These are phyloP conservation scores for Lingula anatina DNA, from an alignment of 2,888 invertebrate species.

Conservation along the genomic window DNA sequence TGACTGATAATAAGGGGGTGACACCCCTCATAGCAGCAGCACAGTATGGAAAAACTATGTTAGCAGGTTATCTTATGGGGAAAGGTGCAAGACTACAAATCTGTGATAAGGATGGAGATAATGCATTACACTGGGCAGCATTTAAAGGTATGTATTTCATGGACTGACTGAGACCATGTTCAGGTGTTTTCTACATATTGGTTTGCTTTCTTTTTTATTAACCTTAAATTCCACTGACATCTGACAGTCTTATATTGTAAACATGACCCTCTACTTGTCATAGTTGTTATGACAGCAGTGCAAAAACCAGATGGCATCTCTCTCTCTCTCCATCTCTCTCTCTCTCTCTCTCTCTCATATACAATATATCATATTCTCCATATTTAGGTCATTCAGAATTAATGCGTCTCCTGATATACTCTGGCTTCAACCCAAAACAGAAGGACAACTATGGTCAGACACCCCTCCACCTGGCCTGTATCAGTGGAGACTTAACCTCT, in stretches of 20 bases:
- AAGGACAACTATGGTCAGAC: constrained; percentile 90
- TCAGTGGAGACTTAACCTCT: constrained; percentile 81
- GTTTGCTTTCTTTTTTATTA: too few species aligned
- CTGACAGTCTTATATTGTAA: not conserved
- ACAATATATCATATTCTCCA: too few species aligned
- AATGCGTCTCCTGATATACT: constrained; percentile 81
- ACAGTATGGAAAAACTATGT: constrained; percentile 87
- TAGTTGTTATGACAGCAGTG: not conserved
- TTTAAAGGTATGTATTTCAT: constrained; percentile 66
- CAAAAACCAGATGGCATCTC: not conserved
- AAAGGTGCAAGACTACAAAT: constrained; percentile 82
- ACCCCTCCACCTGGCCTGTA: constrained; percentile 81
- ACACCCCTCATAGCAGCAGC: constrained; percentile 84
- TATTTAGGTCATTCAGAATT: constrained; percentile 67
- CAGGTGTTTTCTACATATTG: too few species aligned
- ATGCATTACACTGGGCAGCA: constrained; percentile 89
- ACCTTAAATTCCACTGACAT: too few species aligned
- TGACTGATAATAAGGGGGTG: constrained; percentile 80
- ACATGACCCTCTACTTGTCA: not conserved
- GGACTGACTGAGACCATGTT: too few species aligned
- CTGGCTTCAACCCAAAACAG: constrained; percentile 83
- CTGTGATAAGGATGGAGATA: constrained; percentile 88
- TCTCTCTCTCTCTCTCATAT: constrained; percentile 3
- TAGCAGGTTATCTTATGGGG: constrained; percentile 83
- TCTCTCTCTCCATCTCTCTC: not conserved